phyloP scores from a whole-genome alignment of 2,797 vertebrate species.

The Pterois miles region DNA sequence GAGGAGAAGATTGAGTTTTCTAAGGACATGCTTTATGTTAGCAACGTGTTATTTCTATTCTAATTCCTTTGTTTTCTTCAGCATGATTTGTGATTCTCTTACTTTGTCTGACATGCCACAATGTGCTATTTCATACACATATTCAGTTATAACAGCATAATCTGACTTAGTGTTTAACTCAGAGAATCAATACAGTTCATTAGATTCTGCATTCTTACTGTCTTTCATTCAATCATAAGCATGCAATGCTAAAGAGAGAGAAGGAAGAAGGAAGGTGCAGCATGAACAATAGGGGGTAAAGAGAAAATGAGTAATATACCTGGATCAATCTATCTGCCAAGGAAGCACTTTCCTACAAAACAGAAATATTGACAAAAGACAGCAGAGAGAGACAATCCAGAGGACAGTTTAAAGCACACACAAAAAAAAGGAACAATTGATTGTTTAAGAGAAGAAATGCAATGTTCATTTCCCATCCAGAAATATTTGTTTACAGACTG shows the following conservation, averaged over 20 bases:
- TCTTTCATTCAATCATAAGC: slow-evolving; percentile 55
- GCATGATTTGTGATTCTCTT: slow-evolving; percentile 9
- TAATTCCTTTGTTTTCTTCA: slow-evolving; percentile 24
- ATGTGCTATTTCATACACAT: slow-evolving; percentile 64
- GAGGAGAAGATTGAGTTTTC: slow-evolving; percentile 48
- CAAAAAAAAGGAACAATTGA: slow-evolving; percentile 76
- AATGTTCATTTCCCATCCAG: slow-evolving; percentile 85
- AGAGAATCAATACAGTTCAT: not conserved
- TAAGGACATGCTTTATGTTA: slow-evolving; percentile 68
- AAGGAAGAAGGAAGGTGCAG: slow-evolving; percentile 40
- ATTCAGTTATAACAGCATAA: slow-evolving; percentile 21
- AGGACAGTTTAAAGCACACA: slow-evolving; percentile 85
- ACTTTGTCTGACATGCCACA: slow-evolving; percentile 26
- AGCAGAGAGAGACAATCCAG: slow-evolving; percentile 84
- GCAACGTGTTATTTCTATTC: slow-evolving; percentile 20
- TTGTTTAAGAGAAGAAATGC: slow-evolving; percentile 77
- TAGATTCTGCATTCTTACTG: not conserved
- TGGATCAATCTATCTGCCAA: slow-evolving; percentile 99
- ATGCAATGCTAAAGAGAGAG: slow-evolving; percentile 67
- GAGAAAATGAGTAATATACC: slow-evolving; percentile 88
- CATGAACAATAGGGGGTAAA: slow-evolving; percentile 32
- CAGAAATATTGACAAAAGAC: slow-evolving; percentile 91
- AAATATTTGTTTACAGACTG: not conserved
- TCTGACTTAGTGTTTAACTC: slow-evolving; percentile 4
- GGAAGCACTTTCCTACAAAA: slow-evolving; percentile 99